These are phyloP conservation scores for Bradynema listronoti DNA, from an alignment of 1,140 invertebrate species.

Conservation along the genomic window DNA sequence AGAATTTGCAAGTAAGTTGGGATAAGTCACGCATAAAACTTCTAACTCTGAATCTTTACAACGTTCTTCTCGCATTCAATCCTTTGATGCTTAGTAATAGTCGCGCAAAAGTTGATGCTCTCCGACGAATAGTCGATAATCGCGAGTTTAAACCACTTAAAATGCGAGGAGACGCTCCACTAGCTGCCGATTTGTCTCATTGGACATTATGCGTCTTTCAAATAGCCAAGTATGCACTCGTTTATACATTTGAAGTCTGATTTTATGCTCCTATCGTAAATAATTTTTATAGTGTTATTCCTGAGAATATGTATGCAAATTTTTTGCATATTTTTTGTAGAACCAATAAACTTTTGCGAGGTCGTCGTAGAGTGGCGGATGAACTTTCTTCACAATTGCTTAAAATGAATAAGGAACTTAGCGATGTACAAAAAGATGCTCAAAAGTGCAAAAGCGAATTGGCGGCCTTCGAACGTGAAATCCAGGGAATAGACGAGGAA, in stretches of 20 bases:
- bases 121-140: background rate
- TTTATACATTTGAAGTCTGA: background rate
- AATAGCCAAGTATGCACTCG: conserved; percentile 28
- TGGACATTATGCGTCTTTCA: conserved; percentile 18
- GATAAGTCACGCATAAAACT: background rate
- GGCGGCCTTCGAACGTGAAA: conserved; percentile 13
- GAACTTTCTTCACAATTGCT: conserved; percentile 12
- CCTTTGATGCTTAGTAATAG: background rate
- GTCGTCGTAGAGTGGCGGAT: conserved; percentile 18
- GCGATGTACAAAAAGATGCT: background rate
- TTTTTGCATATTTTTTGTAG: conserved; percentile 11
- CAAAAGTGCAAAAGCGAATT: background rate
- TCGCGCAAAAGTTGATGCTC: background rate
- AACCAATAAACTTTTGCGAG: conserved; percentile 4
- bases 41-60: background rate
- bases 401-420: conserved; percentile 9
- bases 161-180: conserved; percentile 4
- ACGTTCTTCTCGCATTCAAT: background rate
- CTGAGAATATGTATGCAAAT: background rate
- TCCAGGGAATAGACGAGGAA: conserved; percentile 17
- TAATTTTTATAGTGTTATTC: background rate
- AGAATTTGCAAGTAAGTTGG: background rate
- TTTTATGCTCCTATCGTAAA: background rate
- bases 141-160: conserved; percentile 19
- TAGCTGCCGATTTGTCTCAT: conserved; percentile 23